Conservation (phyloP, 2,888 invertebrate species). For the Erpobdella octoculata region DNA sequence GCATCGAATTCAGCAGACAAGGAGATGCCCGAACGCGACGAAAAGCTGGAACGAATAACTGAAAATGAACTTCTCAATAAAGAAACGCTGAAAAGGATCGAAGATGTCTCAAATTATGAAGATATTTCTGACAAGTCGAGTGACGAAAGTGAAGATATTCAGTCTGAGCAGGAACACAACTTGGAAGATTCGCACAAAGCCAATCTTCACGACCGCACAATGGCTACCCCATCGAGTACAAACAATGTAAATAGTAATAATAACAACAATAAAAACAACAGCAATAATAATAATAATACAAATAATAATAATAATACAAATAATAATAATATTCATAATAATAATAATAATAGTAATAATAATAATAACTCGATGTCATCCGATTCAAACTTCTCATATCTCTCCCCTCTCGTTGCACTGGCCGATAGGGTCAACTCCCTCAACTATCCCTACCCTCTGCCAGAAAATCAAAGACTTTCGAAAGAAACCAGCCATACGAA, state of each 20-base stretch:
- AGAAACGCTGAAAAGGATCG: not conserved
- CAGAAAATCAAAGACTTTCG: not conserved
- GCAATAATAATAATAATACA: not conserved
- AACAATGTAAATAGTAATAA: not conserved
- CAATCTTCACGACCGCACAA: no score
- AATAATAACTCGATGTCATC: not conserved
- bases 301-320: not conserved
- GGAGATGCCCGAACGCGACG: not conserved
- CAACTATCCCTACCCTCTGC: not conserved
- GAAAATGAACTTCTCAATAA: not conserved
- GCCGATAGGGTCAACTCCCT: slow-evolving; percentile 8
- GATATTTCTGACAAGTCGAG: not conserved
- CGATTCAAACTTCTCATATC: not conserved
- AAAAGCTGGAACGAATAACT: not conserved
- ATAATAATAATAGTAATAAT: not conserved
- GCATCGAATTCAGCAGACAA: not conserved
- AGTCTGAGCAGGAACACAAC: no score
- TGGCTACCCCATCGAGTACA: no score
- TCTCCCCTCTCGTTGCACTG: slow-evolving; percentile 20
- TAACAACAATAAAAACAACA: not conserved
- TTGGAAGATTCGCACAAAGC: not conserved
- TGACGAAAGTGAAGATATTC: slow-evolving; percentile 11
- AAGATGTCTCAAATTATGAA: not conserved
- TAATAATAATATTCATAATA: not conserved
- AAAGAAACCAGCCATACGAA: not conserved